A percentile compares a stretch with the other conserved stretches of the same genome.
phyloP scores from a whole-genome alignment of 2,888 invertebrate species.

The Eupeodes latifasciatus region DNA sequence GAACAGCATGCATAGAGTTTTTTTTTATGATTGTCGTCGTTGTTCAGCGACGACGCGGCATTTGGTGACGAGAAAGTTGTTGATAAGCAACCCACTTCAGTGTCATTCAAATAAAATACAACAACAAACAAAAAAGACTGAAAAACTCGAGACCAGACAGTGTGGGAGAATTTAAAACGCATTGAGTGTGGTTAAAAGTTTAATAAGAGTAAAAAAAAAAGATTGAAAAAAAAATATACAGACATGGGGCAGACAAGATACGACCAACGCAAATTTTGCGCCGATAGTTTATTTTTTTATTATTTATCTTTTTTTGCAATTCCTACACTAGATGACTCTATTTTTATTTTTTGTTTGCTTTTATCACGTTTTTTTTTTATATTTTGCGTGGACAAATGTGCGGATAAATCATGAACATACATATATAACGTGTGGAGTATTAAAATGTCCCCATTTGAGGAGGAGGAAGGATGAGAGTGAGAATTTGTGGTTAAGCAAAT shows the following conservation, averaged over 20 bases:
- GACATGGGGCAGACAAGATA: constrained; percentile 67
- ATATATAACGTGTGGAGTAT: constrained; percentile 51
- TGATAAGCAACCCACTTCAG: constrained; percentile 70
- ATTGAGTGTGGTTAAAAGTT: constrained; percentile 39
- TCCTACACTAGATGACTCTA: constrained; percentile 31
- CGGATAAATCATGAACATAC: constrained; percentile 66
- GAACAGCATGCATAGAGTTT: constrained; percentile 22
- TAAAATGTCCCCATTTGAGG: constrained; percentile 62
- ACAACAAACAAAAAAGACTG: background rate
- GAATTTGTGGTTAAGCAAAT: constrained; percentile 10
- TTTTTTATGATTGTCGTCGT: constrained; percentile 28
- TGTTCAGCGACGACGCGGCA: background rate
- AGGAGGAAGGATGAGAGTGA: background rate
- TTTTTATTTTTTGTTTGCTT: constrained; percentile 37
- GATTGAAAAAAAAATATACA: constrained; percentile 45
- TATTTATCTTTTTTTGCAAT: constrained; percentile 10
- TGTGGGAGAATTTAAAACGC: constrained; percentile 67
- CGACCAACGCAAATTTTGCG: constrained; percentile 68
- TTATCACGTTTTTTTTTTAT: constrained; percentile 24
- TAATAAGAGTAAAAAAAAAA: constrained; percentile 13
- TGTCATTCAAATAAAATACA: constrained; percentile 28
- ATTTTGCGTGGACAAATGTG: constrained; percentile 62
- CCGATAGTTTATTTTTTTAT: constrained; percentile 16
- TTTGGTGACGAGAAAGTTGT: constrained; percentile 46
- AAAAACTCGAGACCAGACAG: constrained; percentile 55